These are phyloP conservation scores for Hydraecia micacea DNA, from an alignment of 2,888 invertebrate genomes.

Conservation along the genomic window DNA sequence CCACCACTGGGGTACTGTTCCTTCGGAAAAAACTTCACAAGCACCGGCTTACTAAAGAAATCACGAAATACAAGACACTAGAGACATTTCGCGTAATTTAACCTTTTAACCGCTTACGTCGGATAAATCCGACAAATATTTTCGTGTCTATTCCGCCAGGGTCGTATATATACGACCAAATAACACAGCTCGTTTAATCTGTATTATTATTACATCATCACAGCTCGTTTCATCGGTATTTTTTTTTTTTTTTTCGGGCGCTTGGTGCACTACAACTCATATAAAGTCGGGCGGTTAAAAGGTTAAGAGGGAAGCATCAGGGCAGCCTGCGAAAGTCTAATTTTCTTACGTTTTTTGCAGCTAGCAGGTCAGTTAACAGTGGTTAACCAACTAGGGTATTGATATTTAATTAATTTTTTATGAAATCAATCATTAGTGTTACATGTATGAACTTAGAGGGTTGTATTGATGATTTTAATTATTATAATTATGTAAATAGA, in stretches of 20 bases:
- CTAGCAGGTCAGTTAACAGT: background rate
- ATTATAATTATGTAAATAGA: background rate
- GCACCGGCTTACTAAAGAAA: conserved; percentile 33
- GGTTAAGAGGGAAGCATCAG: background rate
- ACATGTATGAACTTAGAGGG: background rate
- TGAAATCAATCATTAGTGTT: background rate
- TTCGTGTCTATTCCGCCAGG: too few species aligned
- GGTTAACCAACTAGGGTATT: background rate
- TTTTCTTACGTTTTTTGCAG: background rate
- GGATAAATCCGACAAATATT: too few species aligned
- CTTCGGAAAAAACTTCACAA: conserved; percentile 53
- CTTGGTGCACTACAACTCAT: too few species aligned
- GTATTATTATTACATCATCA: too few species aligned
- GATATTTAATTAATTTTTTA: background rate
- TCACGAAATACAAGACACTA: conserved; percentile 33
- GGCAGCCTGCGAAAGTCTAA: background rate
- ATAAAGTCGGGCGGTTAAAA: too few species aligned
- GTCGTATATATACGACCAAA: too few species aligned
- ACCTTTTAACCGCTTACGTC: too few species aligned
- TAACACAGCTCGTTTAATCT: too few species aligned
- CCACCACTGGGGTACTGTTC: conserved; percentile 75
- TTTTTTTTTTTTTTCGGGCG: too few species aligned
- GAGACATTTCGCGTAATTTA: conserved; percentile 1
- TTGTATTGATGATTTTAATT: background rate
- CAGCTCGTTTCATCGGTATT: too few species aligned